These are phyloP conservation scores for Macquaria ambigua DNA, from an alignment of 2,113 vertebrate genomes.

Conservation along the genomic window DNA sequence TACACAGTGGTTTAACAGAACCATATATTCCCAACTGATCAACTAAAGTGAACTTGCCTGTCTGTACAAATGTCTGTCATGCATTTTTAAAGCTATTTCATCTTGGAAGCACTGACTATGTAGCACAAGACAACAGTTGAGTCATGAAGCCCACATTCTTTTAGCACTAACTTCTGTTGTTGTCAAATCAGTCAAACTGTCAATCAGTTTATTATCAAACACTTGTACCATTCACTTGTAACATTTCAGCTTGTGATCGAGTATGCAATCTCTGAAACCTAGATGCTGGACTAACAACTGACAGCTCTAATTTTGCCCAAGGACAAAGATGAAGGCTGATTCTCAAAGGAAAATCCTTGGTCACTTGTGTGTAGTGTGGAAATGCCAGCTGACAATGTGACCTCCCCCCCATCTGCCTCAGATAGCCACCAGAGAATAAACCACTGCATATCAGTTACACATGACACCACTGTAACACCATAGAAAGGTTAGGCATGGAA, in stretches of 20 bases:
- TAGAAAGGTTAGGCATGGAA: constrained; percentile 18
- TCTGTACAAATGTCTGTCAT: background rate
- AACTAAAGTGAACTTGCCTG: background rate
- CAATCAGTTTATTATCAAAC: constrained; percentile 5
- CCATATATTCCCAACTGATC: background rate
- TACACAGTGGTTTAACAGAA: too few species aligned
- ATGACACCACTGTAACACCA: constrained; percentile 35
- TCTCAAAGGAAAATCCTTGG: constrained; percentile 52
- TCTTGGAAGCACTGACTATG: background rate
- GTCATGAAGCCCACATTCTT: background rate
- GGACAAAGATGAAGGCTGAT: constrained; percentile 50
- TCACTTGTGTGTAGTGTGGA: constrained; percentile 60
- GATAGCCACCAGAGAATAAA: constrained; percentile 58
- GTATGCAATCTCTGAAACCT: constrained; percentile 14
- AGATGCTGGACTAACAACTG: constrained; percentile 5
- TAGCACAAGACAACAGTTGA: background rate
- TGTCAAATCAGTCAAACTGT: constrained; percentile 2
- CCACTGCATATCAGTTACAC: constrained; percentile 58
- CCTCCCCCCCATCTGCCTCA: constrained; percentile 73
- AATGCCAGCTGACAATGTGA: constrained; percentile 76
- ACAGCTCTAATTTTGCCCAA: constrained; percentile 45
- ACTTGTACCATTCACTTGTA: background rate
- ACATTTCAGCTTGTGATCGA: constrained; percentile 9
- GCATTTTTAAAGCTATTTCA: background rate
- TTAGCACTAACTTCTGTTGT: background rate